Evolutionary conservation across 1,140 invertebrate genomes (phyloP), one percentile per base, ranked within the genome.

Genomic region (Bursaphelenchus mucronatus): DNA sequence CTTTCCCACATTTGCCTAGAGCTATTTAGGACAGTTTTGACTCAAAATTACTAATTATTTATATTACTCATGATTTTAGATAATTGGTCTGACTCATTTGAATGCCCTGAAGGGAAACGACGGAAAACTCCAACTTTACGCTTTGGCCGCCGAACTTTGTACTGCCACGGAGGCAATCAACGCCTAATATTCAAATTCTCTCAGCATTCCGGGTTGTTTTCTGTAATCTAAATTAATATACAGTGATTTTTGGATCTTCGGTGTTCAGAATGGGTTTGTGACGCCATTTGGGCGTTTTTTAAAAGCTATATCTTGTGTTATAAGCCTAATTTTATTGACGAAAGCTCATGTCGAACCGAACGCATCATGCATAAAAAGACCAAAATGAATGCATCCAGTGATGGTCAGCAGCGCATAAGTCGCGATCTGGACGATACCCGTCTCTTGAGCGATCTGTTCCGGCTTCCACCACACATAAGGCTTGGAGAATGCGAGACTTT

Each of bases 81-180:
- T 96, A 86, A 92, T 97, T 79, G 94, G 93, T 6, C 82, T 89
- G 40, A 91, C 90, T 2, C 94, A 97, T 82, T 86, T 94, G 86
- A 87, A 89, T 76, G 89, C 96, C 61, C 88, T 89, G 0, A 90
- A 94, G 83, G 94, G 94, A 53, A 85, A 92, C 0, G 87, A 87
- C 52, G 89, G 91, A 17, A 83, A 94, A 51, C 83, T 97, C 54
- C 94, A 97, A 84, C 85, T 97, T 78, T 89, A 92, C 8, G 91
- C 89, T 53, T 83, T 97, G 53, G 82, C 97, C 58, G 90, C 91
- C 0, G 86, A 88, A 75, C 83, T 96, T 41, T 96, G 92, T 75
- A 69, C 17, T 45, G 52, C 47, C 30, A 30, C 30, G 30, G 30
- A 30, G 30, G 30, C 2, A 30, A 30, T 30, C 30, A 30, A 30